Conservation (phyloP, 1,140 invertebrate genomes). For the Eumeta japonica region DNA sequence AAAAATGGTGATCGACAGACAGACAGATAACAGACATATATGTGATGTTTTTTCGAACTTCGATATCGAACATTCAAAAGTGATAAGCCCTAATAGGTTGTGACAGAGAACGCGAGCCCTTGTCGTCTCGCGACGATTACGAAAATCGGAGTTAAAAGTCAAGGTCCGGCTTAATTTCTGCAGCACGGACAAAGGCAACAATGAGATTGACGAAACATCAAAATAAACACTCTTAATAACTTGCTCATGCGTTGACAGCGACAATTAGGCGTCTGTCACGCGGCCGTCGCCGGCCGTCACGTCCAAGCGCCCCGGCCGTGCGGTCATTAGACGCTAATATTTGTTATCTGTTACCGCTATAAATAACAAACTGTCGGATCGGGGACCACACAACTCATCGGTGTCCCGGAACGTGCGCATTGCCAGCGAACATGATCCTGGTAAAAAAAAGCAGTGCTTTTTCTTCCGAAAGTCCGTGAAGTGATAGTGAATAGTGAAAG, state of each 20-base stretch:
- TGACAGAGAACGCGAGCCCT: no score
- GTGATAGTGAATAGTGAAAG: neutral
- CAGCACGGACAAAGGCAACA: slow-evolving; percentile 14
- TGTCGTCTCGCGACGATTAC: no score
- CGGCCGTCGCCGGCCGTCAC: slow-evolving; percentile 22
- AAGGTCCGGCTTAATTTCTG: slow-evolving; percentile 21
- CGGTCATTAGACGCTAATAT: slow-evolving; percentile 21
- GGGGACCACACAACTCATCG: slow-evolving; percentile 27
- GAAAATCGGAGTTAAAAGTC: slow-evolving; percentile 14
- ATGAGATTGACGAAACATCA: slow-evolving; percentile 24
- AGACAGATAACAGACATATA: no score
- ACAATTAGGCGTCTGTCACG: slow-evolving; percentile 42
- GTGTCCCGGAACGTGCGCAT: slow-evolving; percentile 20
- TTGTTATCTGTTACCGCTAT: slow-evolving; percentile 25
- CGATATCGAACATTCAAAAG: no score
- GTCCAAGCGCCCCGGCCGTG: slow-evolving; percentile 16
- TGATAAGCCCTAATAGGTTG: no score
- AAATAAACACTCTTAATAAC: slow-evolving; percentile 30
- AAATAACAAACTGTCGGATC: slow-evolving; percentile 24
- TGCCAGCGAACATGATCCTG: slow-evolving; percentile 22
- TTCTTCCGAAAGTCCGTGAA: no score
- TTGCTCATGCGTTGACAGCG: slow-evolving; percentile 26
- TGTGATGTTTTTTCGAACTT: no score
- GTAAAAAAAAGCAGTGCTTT: slow-evolving; percentile 12
- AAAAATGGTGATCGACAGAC: no score